A percentile compares a stretch with the other conserved stretches of the same genome.
phyloP scores from a whole-genome alignment of 2,113 vertebrate genomes.

The Psephotus haematonotus region DNA sequence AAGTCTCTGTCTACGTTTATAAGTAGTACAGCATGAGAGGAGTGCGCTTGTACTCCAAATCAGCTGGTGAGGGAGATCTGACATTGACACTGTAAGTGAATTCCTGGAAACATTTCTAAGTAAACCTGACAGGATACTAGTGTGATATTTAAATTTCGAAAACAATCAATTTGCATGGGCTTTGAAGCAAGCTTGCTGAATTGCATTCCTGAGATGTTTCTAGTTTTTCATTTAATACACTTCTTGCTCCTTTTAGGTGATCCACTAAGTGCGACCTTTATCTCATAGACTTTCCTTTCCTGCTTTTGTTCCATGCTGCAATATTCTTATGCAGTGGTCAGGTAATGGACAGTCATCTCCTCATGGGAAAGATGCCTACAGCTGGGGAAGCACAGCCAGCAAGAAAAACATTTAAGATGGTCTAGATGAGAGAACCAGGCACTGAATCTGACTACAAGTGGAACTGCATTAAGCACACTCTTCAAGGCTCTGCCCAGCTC shows the following conservation, averaged over 20 bases:
- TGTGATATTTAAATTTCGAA: background rate
- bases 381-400: background rate
- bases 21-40: background rate
- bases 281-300: background rate
- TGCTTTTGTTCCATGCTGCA: background rate
- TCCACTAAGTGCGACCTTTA: background rate
- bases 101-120: background rate
- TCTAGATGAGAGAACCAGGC: background rate
- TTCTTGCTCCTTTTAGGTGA: background rate
- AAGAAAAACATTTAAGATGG: background rate
- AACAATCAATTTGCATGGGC: background rate
- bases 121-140: background rate
- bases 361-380: background rate
- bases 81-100: background rate
- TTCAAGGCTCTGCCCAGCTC: background rate
- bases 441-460: background rate
- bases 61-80: background rate
- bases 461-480: background rate
- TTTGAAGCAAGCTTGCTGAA: background rate
- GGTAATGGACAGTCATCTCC: background rate
- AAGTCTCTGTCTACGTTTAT: background rate
- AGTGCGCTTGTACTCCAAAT: background rate
- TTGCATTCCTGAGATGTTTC: background rate
- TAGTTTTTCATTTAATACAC: background rate
- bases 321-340: background rate